A percentile compares a stretch with the other conserved stretches of the same genome.
Evolutionary conservation across 2,888 invertebrate genomes (phyloP).

Genomic region (Callinectes sapidus): DNA sequence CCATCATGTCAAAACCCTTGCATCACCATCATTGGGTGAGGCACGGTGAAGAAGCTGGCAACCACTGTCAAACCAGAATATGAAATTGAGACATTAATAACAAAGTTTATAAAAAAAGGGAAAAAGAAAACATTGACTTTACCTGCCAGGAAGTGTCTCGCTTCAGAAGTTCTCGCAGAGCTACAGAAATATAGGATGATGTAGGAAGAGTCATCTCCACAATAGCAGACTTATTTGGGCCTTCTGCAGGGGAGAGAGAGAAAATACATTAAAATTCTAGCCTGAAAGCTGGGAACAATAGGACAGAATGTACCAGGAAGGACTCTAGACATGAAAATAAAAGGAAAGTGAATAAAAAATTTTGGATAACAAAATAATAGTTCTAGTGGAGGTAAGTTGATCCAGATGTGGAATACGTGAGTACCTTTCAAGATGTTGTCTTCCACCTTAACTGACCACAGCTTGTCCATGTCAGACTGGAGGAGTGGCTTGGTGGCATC

Average conservation of each 20-base stretch:
- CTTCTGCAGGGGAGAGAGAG: slow-evolving; percentile 77
- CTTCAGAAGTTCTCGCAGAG: slow-evolving; percentile 88
- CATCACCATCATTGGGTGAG: not conserved
- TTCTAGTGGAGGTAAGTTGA: too few relatives aligned
- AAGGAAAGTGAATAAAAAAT: not conserved
- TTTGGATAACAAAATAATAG: too few relatives aligned
- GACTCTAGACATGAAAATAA: not conserved
- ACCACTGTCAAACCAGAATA: not conserved
- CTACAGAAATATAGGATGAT: slow-evolving; percentile 96
- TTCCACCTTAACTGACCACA: slow-evolving; percentile 76
- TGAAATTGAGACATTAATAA: too few relatives aligned
- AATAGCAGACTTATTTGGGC: slow-evolving; percentile 84
- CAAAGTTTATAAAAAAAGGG: too few relatives aligned
- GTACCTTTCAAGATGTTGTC: slow-evolving; percentile 60
- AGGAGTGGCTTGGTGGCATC: slow-evolving; percentile 84
- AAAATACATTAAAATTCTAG: not conserved
- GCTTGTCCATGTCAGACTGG: slow-evolving; percentile 85
- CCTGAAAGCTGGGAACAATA: too few relatives aligned
- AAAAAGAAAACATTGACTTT: not conserved
- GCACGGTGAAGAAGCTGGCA: not conserved
- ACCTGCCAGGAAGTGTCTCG: slow-evolving; percentile 80
- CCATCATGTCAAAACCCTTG: not conserved
- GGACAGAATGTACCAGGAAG: too few relatives aligned
- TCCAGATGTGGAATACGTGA: not conserved
- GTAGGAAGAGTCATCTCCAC: slow-evolving; percentile 87